Conservation (phyloP, 2,888 invertebrate genomes). For the Ctenicera cuprea region DNA sequence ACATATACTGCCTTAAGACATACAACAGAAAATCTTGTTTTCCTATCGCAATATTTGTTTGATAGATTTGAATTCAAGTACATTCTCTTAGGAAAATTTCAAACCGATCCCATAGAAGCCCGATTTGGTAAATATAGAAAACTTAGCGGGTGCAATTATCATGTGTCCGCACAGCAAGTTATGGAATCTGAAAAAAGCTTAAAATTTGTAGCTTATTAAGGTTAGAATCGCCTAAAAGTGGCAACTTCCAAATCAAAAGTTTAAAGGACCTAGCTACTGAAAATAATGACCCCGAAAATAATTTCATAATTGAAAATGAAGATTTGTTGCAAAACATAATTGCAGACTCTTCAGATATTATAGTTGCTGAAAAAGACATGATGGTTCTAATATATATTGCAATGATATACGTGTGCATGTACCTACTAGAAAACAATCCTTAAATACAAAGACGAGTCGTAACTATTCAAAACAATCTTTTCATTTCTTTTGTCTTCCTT, state of each 20-base stretch:
- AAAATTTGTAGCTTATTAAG: not conserved
- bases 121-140: not conserved
- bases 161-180: not conserved
- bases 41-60: not conserved
- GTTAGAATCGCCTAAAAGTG: not conserved
- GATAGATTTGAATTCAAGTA: not conserved
- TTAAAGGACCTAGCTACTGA: too few relatives aligned
- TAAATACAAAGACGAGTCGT: too few relatives aligned
- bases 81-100: conserved; percentile 5
- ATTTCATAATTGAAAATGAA: too few relatives aligned
- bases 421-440: too few relatives aligned
- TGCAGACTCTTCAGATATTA: too few relatives aligned
- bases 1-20: not conserved
- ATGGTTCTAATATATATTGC: too few relatives aligned
- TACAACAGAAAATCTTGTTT: not conserved
- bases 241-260: not conserved
- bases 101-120: not conserved
- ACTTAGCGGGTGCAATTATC: not conserved
- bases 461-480: too few relatives aligned
- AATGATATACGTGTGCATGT: too few relatives aligned
- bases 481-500: too few relatives aligned
- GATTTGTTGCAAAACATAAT: too few relatives aligned
- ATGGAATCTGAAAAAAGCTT: not conserved
- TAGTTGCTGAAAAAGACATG: too few relatives aligned
- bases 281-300: too few relatives aligned